Evolutionary conservation across 2,113 vertebrate species (phyloP), one percentile per base, ranked within the genome.

Genomic region (Crotalus tigris): DNA sequence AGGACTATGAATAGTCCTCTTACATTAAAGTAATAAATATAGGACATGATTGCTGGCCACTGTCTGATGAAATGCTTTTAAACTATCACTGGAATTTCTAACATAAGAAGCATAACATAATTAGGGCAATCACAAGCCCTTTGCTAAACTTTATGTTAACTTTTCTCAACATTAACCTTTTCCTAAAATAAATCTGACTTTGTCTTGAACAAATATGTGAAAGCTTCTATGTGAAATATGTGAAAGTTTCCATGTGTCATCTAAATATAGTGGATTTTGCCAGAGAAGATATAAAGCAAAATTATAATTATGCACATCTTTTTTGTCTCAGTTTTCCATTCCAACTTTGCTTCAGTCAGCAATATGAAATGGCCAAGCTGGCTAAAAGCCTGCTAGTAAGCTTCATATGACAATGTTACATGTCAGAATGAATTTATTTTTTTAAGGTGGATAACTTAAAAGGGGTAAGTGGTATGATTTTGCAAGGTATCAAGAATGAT

Each of bases 371-470:
- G 93, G 61, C 75, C 89, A 87, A 54, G 49, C 57, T 93, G 81
- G 57, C 75, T 64, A 86, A 93, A 92, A 86, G 57, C 91, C 55
- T 55, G 57, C 19, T 85, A 26, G 55, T 39, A 69, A 51, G 26
- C 51, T 69, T 64, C 57, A 2, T 64, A 46, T 57, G 88, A 86
- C 75, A 90, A 90, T 81, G 6, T 29, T 49, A 61, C n/a, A 87
- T 89, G 93, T 58, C 88, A 90, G 51, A 19, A 8, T 87, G 75
- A 57, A 85, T 92, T 46, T 69, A 24, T 81, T 54, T 81, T 85
- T 81, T 92, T 90, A 93, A 92, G 51, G 64, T 91, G 92, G 87
- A 57, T 91, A 57, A 54, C 39, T 92, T 93, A 93, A 90, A 85
- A 90, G 81, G 88, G 49, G 58, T 85, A 49, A 61, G 13, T 29